Conservation (phyloP, 2,888 invertebrate species). For the Atrina japonica region DNA sequence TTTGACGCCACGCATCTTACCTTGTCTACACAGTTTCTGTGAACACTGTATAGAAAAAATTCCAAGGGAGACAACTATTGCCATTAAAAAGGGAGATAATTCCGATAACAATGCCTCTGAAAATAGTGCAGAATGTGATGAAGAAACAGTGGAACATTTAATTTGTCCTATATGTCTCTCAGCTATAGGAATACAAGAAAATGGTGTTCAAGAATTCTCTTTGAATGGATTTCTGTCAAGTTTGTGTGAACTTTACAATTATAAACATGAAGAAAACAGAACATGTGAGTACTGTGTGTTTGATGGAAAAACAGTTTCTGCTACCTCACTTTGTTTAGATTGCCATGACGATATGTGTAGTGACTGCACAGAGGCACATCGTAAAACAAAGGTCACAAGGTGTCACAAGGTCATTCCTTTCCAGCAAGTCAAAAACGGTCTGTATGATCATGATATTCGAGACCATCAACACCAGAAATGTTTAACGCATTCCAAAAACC, state of each 20-base stretch:
- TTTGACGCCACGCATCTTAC: constrained; percentile 67
- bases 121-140: constrained; percentile 1
- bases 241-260: constrained; percentile 62
- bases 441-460: constrained; percentile 72
- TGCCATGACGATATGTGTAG: constrained; percentile 76
- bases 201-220: constrained; percentile 36
- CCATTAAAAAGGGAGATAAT: constrained; percentile 9
- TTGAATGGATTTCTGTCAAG: constrained; percentile 62
- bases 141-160: background rate
- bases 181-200: constrained; percentile 34
- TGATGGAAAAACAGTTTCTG: constrained; percentile 60
- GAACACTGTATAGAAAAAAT: constrained; percentile 56
- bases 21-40: constrained; percentile 75
- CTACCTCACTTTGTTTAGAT: constrained; percentile 69
- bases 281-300: constrained; percentile 71
- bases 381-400: constrained; percentile 73
- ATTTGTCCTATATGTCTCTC: constrained; percentile 61
- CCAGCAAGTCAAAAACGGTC: constrained; percentile 65
- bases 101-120: constrained; percentile 7
- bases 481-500: constrained; percentile 52
- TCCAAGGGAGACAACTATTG: constrained; percentile 6
- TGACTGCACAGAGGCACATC: constrained; percentile 70
- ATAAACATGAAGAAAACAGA: constrained; percentile 58
- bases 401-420: constrained; percentile 70
- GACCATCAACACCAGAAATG: constrained; percentile 62